Percentiles rank a stretch among this genome's conserved stretches.
Conservation (phyloP, 30 jellyfish, hydroid and myxozoan species). For the Aurelia aurita region DNA sequence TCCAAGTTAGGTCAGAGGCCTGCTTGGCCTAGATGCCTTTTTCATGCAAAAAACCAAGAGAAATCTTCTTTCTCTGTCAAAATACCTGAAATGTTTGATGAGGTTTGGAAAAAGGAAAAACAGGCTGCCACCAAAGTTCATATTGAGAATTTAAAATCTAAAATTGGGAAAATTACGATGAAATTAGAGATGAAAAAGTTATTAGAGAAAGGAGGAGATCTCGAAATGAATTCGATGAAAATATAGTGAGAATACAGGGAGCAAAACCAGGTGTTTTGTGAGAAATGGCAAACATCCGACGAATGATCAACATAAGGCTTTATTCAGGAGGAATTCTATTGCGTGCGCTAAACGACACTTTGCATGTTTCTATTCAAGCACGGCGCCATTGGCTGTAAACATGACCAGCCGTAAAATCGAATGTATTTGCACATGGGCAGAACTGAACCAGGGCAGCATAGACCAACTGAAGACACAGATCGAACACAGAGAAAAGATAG, state of each 20-base stretch:
- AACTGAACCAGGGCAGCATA: background rate
- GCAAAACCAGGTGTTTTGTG: constrained; percentile 38
- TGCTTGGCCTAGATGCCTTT: too few relatives aligned
- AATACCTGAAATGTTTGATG: too few relatives aligned
- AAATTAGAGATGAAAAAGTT: too few relatives aligned
- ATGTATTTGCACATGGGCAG: constrained; percentile 63
- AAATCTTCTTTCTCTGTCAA: too few relatives aligned
- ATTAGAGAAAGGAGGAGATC: background rate
- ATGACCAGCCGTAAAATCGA: constrained; percentile 44
- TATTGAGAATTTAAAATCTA: too few relatives aligned
- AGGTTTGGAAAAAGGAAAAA: too few relatives aligned
- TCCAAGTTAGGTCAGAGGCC: too few relatives aligned
- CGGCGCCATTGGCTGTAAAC: constrained; percentile 78
- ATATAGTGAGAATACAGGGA: background rate
- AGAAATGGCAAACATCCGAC: constrained; percentile 46
- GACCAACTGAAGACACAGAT: too few relatives aligned
- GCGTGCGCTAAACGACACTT: constrained; percentile 75
- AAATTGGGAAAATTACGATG: too few relatives aligned
- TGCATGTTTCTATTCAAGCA: constrained; percentile 62
- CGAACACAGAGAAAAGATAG: too few relatives aligned
- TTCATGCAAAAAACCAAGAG: too few relatives aligned
- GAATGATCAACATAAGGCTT: constrained; percentile 48
- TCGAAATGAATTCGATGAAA: background rate
- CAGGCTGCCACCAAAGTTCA: too few relatives aligned
- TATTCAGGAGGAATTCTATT: constrained; percentile 56